Base-by-base conservation (phyloP, 2,797 vertebrate species). In the Monodelphis domestica region DNA sequence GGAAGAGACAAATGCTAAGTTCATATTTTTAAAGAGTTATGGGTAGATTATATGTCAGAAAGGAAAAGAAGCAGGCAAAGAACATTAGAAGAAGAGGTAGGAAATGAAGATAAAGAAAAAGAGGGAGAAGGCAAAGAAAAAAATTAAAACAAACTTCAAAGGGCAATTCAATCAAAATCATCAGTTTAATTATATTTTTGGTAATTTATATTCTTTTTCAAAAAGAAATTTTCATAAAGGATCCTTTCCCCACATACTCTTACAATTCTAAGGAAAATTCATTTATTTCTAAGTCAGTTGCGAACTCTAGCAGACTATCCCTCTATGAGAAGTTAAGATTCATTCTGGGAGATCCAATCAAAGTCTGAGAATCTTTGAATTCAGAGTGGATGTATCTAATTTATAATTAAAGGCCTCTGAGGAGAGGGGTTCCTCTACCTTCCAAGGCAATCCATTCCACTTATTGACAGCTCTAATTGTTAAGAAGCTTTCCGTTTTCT, bases 261-360 rank as follows among this genome's bases (percentile, higher is more conserved):
- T 55, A 90, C 24, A 33, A 2, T 45, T 88, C 56, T 50, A n/a
- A 92, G 38, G 70, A 94, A 89, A 51, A 84, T n/a, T 2, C 33
- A 29, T 94, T 89, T 56, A 50, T 92, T 45, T 78, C 92, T 50
- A 96, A 92, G 54, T 33, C 11, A 54, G 1, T 51, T 14, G 28
- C 14, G 45, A 96, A 14, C 0, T 0, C 51, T 30, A 70, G 3
- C 0, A 51, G 38, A 78, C 91, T 93, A 92, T 59, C 52, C 38
- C 53, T 14, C 28, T 78, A 54, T 12, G 17, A 54, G 0, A 9
- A 78, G 3, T 45, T 78, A 24, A 78, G 21, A 45, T 78, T 90
- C 38, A 38, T 0, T 15, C 53, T 11, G 33, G 45, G 90, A 93
- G 6, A 63, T 24, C 28, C 91, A 59, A 52, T 28, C 15, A 78